Conservation (phyloP, 2,113 vertebrate genomes). For the Hippocampus comes region DNA sequence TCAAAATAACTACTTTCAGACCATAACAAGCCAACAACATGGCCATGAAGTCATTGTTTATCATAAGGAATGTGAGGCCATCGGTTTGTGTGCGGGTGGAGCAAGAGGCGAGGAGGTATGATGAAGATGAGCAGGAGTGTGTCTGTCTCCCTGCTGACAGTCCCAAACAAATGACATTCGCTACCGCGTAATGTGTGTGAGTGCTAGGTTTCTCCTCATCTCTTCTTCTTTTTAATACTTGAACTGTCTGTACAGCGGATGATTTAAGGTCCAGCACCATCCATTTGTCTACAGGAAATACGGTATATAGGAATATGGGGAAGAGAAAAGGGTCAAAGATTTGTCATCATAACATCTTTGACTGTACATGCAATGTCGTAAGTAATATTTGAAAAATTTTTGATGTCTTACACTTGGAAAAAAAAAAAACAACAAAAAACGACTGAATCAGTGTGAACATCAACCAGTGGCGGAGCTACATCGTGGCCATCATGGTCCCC, state of each 20-base stretch:
- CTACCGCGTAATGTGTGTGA: slow-evolving; percentile 61
- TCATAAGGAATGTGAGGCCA: slow-evolving; percentile 4
- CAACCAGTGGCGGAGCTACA: no score
- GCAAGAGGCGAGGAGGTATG: slow-evolving; percentile 30
- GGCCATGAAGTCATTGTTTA: no score
- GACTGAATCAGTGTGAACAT: no score
- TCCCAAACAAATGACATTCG: slow-evolving; percentile 62
- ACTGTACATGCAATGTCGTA: neutral
- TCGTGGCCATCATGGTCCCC: no score
- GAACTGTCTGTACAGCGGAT: neutral
- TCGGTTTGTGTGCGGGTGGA: slow-evolving; percentile 26
- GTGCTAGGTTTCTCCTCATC: slow-evolving; percentile 64
- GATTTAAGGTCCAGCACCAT: neutral
- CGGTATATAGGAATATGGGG: neutral
- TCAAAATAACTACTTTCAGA: no score
- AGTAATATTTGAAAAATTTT: neutral
- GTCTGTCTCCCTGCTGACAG: slow-evolving; percentile 64
- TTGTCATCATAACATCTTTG: neutral
- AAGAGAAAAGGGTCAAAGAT: neutral
- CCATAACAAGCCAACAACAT: no score
- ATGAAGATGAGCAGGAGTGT: slow-evolving; percentile 35
- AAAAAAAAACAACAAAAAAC: no score
- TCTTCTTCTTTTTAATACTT: slow-evolving; percentile 45
- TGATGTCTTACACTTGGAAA: neutral
- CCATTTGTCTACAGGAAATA: neutral